Percentiles rank a stretch among this genome's conserved stretches.
Conservation (phyloP, 2,113 vertebrate species). For the Chaetorhynchus papuensis region DNA sequence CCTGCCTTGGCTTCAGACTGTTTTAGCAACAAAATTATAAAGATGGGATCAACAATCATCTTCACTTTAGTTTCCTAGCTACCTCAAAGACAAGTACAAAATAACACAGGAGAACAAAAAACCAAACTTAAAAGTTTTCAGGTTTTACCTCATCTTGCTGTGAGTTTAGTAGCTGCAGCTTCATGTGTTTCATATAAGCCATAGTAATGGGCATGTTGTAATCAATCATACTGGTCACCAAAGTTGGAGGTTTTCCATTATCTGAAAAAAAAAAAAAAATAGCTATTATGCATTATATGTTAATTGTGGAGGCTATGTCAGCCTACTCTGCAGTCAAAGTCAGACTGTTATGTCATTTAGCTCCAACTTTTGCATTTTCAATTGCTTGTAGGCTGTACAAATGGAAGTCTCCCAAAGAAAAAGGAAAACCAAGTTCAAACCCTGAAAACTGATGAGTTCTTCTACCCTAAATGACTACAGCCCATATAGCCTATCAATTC, state of each 20-base stretch:
- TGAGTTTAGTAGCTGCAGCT: constrained; percentile 79
- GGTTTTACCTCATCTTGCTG: constrained; percentile 82
- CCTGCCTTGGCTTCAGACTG: neutral
- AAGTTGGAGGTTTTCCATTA: constrained; percentile 81
- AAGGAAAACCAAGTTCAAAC: neutral
- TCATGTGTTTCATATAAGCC: constrained; percentile 89
- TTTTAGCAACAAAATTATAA: neutral
- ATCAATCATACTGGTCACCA: constrained; percentile 86
- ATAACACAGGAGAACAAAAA: neutral
- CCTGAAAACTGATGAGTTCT: neutral
- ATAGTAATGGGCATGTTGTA: constrained; percentile 88
- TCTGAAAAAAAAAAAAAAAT: constrained; percentile 74
- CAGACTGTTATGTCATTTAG: neutral
- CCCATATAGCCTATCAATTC: neutral
- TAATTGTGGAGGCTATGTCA: neutral
- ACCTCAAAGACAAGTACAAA: neutral
- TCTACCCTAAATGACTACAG: neutral
- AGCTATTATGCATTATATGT: neutral
- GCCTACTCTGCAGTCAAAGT: neutral
- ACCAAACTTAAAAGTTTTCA: neutral
- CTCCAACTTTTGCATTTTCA: neutral
- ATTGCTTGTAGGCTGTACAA: neutral
- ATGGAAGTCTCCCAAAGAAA: neutral
- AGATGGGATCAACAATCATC: neutral
- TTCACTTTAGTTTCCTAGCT: neutral